Conservation (phyloP, 2,797 vertebrate species). For the Acanthiza pusilla region DNA sequence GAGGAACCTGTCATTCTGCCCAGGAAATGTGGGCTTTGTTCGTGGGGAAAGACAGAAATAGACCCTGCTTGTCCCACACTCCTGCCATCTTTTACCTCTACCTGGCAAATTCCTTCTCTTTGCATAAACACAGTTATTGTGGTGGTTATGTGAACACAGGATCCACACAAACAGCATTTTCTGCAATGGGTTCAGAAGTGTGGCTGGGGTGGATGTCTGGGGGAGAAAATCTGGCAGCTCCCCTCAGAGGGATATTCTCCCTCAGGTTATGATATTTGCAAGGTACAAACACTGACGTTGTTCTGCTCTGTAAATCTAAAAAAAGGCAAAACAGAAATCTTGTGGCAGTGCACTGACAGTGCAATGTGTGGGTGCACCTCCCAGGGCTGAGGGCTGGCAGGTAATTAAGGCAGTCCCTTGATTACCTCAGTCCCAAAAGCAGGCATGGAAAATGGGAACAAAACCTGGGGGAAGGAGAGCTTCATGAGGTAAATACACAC, state of each 20-base stretch:
- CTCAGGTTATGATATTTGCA: slow-evolving; percentile 10
- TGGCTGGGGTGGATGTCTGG: background rate
- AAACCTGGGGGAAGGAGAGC: background rate
- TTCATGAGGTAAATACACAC: background rate
- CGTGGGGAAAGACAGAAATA: background rate
- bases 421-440: background rate
- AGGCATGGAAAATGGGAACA: background rate
- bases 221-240: slow-evolving; percentile 3
- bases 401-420: background rate
- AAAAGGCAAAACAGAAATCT: background rate
- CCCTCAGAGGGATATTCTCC: background rate
- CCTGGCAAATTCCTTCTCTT: background rate
- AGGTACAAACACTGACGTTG: background rate
- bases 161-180: background rate
- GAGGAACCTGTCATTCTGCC: background rate
- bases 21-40: background rate
- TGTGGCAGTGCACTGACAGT: rapidly evolving
- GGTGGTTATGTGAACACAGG: background rate
- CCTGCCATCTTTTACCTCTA: background rate
- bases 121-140: background rate
- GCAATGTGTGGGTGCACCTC: background rate
- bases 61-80: background rate
- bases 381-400: background rate
- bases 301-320: background rate
- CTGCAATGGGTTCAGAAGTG: background rate